These are phyloP conservation scores for Lasaia peninsularis DNA, from an alignment of 1,140 invertebrate species.

Conservation along the genomic window DNA sequence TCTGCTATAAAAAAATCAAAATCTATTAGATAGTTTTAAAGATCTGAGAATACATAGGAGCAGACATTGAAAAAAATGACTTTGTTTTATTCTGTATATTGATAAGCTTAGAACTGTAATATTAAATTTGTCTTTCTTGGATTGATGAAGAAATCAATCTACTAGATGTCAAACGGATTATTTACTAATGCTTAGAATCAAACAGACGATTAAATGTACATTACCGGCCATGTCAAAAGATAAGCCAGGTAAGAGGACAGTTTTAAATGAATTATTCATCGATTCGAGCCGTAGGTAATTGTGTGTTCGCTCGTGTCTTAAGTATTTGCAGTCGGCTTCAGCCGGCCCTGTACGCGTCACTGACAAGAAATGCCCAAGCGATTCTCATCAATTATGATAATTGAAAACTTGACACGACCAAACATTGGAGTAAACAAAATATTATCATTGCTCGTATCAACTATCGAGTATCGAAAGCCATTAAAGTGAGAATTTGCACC, in stretches of 20 bases:
- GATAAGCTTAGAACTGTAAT: too few relatives aligned
- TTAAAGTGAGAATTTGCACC: background rate
- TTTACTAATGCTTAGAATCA: background rate
- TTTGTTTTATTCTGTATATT: too few relatives aligned
- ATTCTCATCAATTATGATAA: background rate
- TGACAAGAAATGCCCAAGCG: background rate
- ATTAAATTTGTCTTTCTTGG: too few relatives aligned
- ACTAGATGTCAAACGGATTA: background rate
- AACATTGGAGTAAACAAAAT: slow-evolving; percentile 4
- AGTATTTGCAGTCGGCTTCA: slow-evolving; percentile 9
- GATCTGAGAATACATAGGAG: too few relatives aligned
- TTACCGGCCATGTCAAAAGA: background rate
- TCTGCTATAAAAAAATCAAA: too few relatives aligned
- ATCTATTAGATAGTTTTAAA: too few relatives aligned
- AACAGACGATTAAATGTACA: background rate
- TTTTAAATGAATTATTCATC: slow-evolving; percentile 9
- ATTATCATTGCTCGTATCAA: background rate
- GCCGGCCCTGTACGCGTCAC: background rate
- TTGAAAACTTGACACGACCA: slow-evolving; percentile 1
- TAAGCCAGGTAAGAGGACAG: background rate
- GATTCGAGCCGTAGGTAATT: background rate
- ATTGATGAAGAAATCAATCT: background rate
- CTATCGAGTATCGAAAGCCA: background rate
- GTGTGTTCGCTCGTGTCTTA: slow-evolving; percentile 2
- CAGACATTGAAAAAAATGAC: too few relatives aligned